These are phyloP conservation scores for Eidolon helvum DNA, from an alignment of 2,113 vertebrate genomes.

Conservation along the genomic window DNA sequence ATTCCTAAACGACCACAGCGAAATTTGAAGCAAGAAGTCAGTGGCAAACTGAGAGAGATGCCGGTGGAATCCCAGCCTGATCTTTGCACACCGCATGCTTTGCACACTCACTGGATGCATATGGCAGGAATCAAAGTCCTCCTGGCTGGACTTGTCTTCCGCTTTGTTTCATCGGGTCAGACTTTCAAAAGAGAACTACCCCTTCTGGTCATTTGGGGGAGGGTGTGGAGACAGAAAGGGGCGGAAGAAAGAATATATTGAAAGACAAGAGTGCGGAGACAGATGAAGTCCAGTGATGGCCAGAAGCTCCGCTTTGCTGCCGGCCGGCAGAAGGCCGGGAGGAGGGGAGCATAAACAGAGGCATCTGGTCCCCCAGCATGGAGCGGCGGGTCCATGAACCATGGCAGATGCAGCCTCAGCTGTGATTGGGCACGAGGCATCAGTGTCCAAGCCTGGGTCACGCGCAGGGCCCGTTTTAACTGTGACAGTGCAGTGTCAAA, in stretches of 20 bases:
- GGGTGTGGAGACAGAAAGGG: not conserved
- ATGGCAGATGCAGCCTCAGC: constrained; percentile 88
- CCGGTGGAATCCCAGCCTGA: not conserved
- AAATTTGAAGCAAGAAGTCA: not conserved
- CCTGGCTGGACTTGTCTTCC: not conserved
- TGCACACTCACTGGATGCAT: accelerated
- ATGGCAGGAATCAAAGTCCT: not conserved
- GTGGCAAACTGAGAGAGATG: not conserved
- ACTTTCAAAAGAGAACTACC: not conserved
- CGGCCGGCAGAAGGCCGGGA: constrained; percentile 81
- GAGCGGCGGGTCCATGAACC: constrained; percentile 78
- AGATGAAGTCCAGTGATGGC: constrained; percentile 78
- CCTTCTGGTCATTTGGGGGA: not conserved
- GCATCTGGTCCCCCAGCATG: constrained; percentile 89
- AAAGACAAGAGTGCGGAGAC: constrained; percentile 54
- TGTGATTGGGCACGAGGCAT: constrained; percentile 82
- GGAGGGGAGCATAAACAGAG: constrained; percentile 83
- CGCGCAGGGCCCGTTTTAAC: constrained; percentile 78
- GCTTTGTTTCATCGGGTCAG: not conserved
- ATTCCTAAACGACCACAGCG: not conserved
- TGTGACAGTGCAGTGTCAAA: constrained; percentile 86
- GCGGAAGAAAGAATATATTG: not conserved
- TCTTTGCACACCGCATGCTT: not conserved
- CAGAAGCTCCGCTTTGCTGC: constrained; percentile 65
- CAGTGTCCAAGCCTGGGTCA: constrained; percentile 84